A percentile compares a stretch with the other conserved stretches of the same genome.
Evolutionary conservation across 2,797 vertebrate species (phyloP).

Genomic region (Trichosurus vulpecula): DNA sequence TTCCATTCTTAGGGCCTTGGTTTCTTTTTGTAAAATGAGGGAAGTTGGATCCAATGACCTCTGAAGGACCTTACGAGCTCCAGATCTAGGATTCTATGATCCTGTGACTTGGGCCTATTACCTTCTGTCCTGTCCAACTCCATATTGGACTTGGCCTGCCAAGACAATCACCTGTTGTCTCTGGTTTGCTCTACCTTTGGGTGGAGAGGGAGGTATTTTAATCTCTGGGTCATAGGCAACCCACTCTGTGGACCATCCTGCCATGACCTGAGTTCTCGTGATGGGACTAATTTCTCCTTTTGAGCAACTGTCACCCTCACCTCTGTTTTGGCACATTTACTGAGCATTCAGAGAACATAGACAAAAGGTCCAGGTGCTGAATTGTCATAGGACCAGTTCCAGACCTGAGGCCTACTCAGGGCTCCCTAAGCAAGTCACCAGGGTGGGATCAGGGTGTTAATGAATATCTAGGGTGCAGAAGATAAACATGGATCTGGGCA

Average conservation of each 20-base stretch:
- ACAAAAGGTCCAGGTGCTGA: too few relatives aligned
- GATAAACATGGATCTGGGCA: not conserved
- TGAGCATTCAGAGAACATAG: too few relatives aligned
- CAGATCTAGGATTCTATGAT: not conserved
- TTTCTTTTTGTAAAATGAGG: too few relatives aligned
- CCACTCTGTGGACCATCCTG: not conserved
- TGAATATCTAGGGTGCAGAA: not conserved
- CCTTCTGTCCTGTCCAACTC: not conserved
- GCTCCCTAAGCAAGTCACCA: too few relatives aligned
- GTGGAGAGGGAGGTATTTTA: not conserved
- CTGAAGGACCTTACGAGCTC: not conserved
- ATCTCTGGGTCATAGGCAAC: not conserved
- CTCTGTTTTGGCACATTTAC: too few relatives aligned
- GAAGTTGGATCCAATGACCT: too few relatives aligned
- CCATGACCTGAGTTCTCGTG: not conserved
- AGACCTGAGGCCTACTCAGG: too few relatives aligned
- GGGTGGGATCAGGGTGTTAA: not conserved
- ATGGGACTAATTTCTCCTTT: not conserved
- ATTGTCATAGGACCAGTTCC: too few relatives aligned
- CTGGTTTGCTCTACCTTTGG: not conserved
- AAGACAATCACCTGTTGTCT: not conserved
- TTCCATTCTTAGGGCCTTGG: too few relatives aligned
- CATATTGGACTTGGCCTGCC: not conserved
- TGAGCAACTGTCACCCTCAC: too few relatives aligned
- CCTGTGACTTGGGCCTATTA: not conserved